Base-by-base conservation (phyloP, 2,113 vertebrate genomes). In the Syngnathus typhle region DNA sequence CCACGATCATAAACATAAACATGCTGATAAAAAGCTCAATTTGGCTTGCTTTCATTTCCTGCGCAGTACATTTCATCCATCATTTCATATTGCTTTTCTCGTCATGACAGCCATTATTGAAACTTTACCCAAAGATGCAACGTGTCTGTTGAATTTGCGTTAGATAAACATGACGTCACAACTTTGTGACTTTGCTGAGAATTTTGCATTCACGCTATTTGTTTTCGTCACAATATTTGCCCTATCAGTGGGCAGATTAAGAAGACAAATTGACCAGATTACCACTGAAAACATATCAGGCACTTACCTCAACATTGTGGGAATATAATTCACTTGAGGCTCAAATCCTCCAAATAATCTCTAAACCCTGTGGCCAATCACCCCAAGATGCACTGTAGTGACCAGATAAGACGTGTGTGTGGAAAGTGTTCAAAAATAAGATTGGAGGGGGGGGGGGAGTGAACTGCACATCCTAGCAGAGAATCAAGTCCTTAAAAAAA, bases 331-430 rank as follows among this genome's bases (percentile, higher is more conserved):
- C 46, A n/a, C 46, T 16, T 51, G 63, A 36, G 19, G 63, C 46
- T 51, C 32, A 65, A 65, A 62, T 44, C 21, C 41, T 43, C 51
- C 63, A 44, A 36, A 13, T 18, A 83, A 84, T 79, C 73, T 72
- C 64, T 67, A 59, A 43, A 75, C 43, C 83, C 81, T 82, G 74
- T 78, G 79, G 82, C 37, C 39, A 36, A 36, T 65, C 71, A 72
- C 49, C 76, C 74, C 55, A 83, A 78, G 67, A 75, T 82, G 68
- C 74, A 71, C 75, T 82, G 71, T 65, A 56, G 81, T 74, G 79
- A 84, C 76, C 84, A 80, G 84, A 87, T 85, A 83, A 85, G 75
- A 75, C 64, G 64, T 71, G 60, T 73, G 54, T 38, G 32, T 67
- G 61, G 36, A 46, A 71, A 68, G 60, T 70, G 69, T 72, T 69